phyloP scores from a whole-genome alignment of 2,113 vertebrate species.

The Pavo muticus region DNA sequence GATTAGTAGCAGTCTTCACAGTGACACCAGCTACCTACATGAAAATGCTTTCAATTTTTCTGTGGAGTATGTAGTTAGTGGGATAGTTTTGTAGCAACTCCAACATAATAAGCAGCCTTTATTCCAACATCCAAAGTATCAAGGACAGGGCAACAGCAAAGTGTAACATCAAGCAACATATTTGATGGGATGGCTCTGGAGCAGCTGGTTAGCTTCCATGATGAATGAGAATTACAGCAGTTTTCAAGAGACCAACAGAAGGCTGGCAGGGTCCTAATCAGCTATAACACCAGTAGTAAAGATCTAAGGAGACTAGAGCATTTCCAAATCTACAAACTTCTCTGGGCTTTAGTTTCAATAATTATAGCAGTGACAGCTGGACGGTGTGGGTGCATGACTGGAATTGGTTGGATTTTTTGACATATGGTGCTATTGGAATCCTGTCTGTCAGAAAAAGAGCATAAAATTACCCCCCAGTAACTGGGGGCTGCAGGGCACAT shows the following conservation, averaged over 20 bases:
- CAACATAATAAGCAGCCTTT: conserved; percentile 42
- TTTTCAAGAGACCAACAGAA: conserved; percentile 84
- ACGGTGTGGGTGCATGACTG: conserved; percentile 73
- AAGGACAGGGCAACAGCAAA: conserved; percentile 73
- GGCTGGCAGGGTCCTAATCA: conserved; percentile 81
- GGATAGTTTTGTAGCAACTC: background rate
- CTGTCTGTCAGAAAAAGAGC: conserved; percentile 66
- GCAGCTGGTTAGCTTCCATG: conserved; percentile 79
- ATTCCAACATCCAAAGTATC: conserved; percentile 41
- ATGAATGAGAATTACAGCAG: conserved; percentile 80
- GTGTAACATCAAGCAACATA: conserved; percentile 33
- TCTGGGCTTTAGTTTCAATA: conserved; percentile 69
- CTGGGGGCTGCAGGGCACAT: background rate
- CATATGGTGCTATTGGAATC: conserved; percentile 74
- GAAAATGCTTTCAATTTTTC: background rate
- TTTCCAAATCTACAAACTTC: conserved; percentile 73
- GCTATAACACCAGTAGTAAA: conserved; percentile 82
- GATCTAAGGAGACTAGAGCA: conserved; percentile 80
- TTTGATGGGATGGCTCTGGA: conserved; percentile 67
- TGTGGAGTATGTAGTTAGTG: background rate
- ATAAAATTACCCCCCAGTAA: conserved; percentile 63
- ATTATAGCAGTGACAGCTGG: conserved; percentile 81
- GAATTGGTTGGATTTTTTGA: conserved; percentile 74
- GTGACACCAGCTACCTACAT: background rate
- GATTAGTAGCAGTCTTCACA: background rate